phyloP scores from a whole-genome alignment of 2,113 vertebrate genomes.

The Rana temporaria region DNA sequence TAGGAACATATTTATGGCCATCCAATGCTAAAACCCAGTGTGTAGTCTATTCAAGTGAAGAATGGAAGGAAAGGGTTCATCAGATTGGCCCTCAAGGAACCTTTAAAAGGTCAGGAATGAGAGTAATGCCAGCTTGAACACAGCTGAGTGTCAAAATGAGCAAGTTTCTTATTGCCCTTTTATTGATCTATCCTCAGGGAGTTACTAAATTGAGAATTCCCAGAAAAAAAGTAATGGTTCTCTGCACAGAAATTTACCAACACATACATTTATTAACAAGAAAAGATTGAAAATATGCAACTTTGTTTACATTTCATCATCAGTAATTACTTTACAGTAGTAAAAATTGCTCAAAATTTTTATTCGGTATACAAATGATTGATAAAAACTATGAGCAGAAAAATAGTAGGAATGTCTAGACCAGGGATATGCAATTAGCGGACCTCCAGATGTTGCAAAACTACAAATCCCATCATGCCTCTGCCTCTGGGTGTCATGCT shows the following conservation, averaged over 20 bases:
- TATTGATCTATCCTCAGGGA: conserved; percentile 18
- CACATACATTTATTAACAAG: not conserved
- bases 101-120: conserved; percentile 25
- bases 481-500: too few species aligned
- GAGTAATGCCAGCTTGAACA: not conserved
- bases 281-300: not conserved
- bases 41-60: not conserved
- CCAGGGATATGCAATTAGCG: too few species aligned
- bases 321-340: not conserved
- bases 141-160: conserved; percentile 20
- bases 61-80: not conserved
- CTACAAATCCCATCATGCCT: too few species aligned
- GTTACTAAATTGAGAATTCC: not conserved
- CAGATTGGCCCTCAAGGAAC: conserved; percentile 1
- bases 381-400: too few species aligned
- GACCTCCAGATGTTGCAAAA: too few species aligned
- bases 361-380: too few species aligned
- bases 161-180: conserved; percentile 25
- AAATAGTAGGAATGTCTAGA: too few species aligned
- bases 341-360: too few species aligned
- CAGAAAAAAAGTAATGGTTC: not conserved
- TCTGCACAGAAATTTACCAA: not conserved
- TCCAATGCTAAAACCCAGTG: not conserved
- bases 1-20: not conserved
- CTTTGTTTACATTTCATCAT: not conserved